Base-by-base conservation (phyloP, 2,113 vertebrate species). In the Corythornis cristatus region DNA sequence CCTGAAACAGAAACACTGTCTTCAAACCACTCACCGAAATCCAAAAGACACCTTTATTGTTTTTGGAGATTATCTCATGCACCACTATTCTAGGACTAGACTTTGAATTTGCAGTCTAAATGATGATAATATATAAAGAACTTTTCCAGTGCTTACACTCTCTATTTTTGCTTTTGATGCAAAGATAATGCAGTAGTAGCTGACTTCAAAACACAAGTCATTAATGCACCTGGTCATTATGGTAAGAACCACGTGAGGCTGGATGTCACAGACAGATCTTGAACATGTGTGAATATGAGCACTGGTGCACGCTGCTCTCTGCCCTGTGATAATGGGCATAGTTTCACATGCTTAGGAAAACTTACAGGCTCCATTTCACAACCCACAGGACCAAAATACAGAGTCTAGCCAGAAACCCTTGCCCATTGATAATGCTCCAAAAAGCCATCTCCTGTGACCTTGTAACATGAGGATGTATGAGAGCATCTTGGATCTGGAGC, bases 1-100 rank as follows among this genome's bases (percentile, higher is more conserved):
- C 95, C 99, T 99, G 96, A 62, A 95, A 96, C 26, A 91, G 68
- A 94, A 95, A 66, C 9, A 42, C 4, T 3, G 2, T 6, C 19
- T 93, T 92, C 68, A 91, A 89, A 83, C 33, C n/a, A 57, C 28
- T 84, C 11, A 7, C 3, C 62, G 15, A 67, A 86, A 72, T 78
- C 20, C 26, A 37, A 17, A 57, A 46, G 40, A 20, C 78, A 25
- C 53, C 31, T 78, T 86, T 68, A 12, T 37, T 46, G 7, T 28
- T 90, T 86, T 14, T 75, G 46, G 28, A 84, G 21, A 53, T 80
- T 33, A 58, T 19, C 5, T 42, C 22, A 15, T 20, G 6, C 14
- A 42, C 17, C 5, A 15, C 29, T 83, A 8, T 56, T 91, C 28
- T 56, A 58, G n/a, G 26, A 48, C 22, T 67, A 37, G 56, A 51